Evolutionary conservation across 2,888 invertebrate species (phyloP), one percentile per base, ranked within the genome.

Genomic region (Acrocyrtus sp.): DNA sequence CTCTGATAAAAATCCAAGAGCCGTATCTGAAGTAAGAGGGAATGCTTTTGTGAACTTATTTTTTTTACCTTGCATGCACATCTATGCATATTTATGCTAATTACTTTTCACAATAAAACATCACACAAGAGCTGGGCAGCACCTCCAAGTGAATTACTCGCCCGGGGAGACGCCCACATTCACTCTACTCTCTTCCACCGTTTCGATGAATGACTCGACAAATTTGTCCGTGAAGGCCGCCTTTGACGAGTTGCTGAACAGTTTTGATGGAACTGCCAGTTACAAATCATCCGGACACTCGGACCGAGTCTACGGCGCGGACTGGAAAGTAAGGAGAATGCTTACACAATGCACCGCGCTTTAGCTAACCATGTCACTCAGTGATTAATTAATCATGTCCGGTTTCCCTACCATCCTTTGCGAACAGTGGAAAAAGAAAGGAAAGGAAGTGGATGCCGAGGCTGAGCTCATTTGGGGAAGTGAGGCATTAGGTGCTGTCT

Each of bases 391-490:
- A 58, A 51, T 74, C 58, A 58, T 50, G 66, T 50, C 29, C 19
- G 19, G n/a, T 45, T 45, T 6, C 27, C 51, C n/a, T 6, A 17
- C 15, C 50, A 12, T 1, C n/a, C 1, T 43, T 26, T 53, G 19
- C 24, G 21, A 19, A 24, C 21, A 74, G 74, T 74, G 74, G 74
- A 48, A 61, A 56, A 67, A 68, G 45, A 67, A 61, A 47, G 67
- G 72, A 48, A 68, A 68, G 63, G 70, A 74, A 62, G 66, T 78
- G 51, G 75, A 78, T 54, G 81, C 76, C 41, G 72, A 72, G 43
- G 78, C 74, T 0, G 68, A 45, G 39, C 58, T 76, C 54, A 72
- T 78, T 50, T 81, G 79, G 79, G 81, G 79, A 56, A 74, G 66
- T 39, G 75, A 74, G 41, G 75, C 78, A 66, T 39, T 58, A 17